Evolutionary conservation across 2,797 vertebrate species (phyloP).

Genomic region (Myripristis jacobus): DNA sequence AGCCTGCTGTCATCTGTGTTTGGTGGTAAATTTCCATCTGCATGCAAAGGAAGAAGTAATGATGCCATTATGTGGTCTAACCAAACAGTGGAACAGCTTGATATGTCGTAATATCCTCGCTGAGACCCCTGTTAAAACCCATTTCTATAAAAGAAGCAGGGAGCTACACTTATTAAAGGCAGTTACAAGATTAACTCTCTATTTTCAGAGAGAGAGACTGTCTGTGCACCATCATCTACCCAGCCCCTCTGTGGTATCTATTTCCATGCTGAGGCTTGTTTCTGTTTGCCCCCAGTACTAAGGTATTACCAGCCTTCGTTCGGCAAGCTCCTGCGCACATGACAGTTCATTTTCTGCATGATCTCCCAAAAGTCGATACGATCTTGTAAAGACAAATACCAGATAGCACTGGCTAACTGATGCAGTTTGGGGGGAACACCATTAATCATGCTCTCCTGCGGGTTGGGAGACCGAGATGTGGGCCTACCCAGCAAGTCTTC

Average conservation of each 20-base stretch:
- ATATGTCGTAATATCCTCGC: conserved; percentile 74
- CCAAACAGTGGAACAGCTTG: conserved; percentile 72
- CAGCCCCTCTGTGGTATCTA: conserved; percentile 44
- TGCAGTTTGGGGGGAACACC: conserved; percentile 72
- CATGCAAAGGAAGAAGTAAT: conserved; percentile 74
- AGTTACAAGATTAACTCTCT: conserved; percentile 62
- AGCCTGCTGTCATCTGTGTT: conserved; percentile 48
- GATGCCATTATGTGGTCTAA: conserved; percentile 71
- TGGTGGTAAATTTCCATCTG: conserved; percentile 54
- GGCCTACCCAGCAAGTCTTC: conserved; percentile 71
- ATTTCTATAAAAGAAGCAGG: conserved; percentile 72
- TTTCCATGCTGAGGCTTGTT: conserved; percentile 60
- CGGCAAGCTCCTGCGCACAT: conserved; percentile 73
- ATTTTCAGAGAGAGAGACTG: conserved; percentile 43
- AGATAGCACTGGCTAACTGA: conserved; percentile 82
- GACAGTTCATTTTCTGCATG: conserved; percentile 88
- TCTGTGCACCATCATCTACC: conserved; percentile 42
- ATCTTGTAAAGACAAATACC: conserved; percentile 86
- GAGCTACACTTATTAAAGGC: conserved; percentile 64
- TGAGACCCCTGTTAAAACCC: conserved; percentile 69
- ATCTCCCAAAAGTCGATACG: conserved; percentile 84
- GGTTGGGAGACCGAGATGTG: conserved; percentile 42
- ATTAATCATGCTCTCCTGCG: conserved; percentile 80
- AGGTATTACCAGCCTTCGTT: conserved; percentile 76
- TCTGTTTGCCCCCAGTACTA: conserved; percentile 62